phyloP scores from a whole-genome alignment of 2,888 invertebrate species.

The Erynnis tages region DNA sequence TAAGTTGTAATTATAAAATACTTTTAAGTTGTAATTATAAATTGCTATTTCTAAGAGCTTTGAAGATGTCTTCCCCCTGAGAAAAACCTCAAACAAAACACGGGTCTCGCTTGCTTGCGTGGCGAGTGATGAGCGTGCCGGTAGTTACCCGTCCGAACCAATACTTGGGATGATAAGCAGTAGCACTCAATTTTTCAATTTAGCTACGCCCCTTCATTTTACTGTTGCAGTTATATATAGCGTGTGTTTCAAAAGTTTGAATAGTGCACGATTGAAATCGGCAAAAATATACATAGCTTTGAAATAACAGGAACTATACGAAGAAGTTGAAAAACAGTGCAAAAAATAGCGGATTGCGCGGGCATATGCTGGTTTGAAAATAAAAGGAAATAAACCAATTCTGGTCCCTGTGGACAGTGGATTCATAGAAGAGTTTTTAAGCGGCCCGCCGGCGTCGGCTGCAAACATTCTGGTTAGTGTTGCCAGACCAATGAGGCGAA shows the following conservation, averaged over 20 bases:
- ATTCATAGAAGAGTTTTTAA: slow-evolving; percentile 48
- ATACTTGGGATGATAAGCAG: too few species aligned
- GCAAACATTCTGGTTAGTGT: slow-evolving; percentile 29
- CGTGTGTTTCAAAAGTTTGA: background rate
- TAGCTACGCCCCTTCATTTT: too few species aligned
- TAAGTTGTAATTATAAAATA: too few species aligned
- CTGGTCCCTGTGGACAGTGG: slow-evolving; percentile 44
- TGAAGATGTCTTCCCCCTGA: too few species aligned
- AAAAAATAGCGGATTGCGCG: slow-evolving; percentile 30
- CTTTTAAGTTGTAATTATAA: too few species aligned
- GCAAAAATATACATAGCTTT: slow-evolving; percentile 21
- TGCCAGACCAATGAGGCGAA: background rate
- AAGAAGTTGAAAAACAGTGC: slow-evolving; percentile 29
- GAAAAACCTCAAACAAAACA: too few species aligned
- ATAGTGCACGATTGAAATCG: background rate
- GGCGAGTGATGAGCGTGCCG: too few species aligned
- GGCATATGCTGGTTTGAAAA: slow-evolving; percentile 30
- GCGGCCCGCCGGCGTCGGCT: slow-evolving; percentile 29
- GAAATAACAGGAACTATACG: slow-evolving; percentile 28
- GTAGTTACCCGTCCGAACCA: too few species aligned
- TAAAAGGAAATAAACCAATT: slow-evolving; percentile 46
- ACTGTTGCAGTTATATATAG: too few species aligned
- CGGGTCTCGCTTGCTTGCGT: too few species aligned
- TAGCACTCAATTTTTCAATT: too few species aligned
- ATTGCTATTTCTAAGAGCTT: too few species aligned